Evolutionary conservation across 2,888 invertebrate genomes (phyloP).

Genomic region (Chrysodeixis includens): DNA sequence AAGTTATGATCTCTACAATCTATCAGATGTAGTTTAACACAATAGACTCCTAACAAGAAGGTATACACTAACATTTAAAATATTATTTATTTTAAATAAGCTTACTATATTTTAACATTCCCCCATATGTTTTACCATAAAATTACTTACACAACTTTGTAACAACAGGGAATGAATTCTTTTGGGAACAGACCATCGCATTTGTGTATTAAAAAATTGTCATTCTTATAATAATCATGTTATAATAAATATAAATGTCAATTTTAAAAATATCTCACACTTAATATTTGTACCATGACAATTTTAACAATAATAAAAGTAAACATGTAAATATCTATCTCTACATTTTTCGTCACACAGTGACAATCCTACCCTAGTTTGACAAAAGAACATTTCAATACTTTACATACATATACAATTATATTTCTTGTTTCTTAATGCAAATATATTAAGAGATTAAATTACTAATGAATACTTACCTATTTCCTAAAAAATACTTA

Average conservation of each 20-base stretch:
- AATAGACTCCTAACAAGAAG: too few species aligned
- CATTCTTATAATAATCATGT: neutral
- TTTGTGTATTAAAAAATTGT: neutral
- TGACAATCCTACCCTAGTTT: constrained; percentile 6
- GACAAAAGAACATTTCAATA: too few species aligned
- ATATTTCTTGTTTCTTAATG: too few species aligned
- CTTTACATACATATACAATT: too few species aligned
- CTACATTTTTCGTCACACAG: constrained; percentile 16
- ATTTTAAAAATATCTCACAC: constrained; percentile 9
- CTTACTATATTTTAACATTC: too few species aligned
- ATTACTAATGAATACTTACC: too few species aligned
- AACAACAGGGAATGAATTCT: neutral
- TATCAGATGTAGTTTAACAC: too few species aligned
- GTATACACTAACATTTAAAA: too few species aligned
- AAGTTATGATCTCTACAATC: too few species aligned
- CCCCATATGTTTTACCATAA: neutral
- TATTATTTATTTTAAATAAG: too few species aligned
- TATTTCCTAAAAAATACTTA: too few species aligned
- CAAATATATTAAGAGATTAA: too few species aligned
- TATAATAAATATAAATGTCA: neutral
- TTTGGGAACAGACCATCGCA: neutral
- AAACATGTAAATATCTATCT: constrained; percentile 15
- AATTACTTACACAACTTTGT: neutral
- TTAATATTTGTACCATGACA: constrained; percentile 22
- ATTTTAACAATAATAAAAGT: constrained; percentile 16